Evolutionary conservation across 1,140 invertebrate species (phyloP).

Genomic region (Ceratina calcarata): DNA sequence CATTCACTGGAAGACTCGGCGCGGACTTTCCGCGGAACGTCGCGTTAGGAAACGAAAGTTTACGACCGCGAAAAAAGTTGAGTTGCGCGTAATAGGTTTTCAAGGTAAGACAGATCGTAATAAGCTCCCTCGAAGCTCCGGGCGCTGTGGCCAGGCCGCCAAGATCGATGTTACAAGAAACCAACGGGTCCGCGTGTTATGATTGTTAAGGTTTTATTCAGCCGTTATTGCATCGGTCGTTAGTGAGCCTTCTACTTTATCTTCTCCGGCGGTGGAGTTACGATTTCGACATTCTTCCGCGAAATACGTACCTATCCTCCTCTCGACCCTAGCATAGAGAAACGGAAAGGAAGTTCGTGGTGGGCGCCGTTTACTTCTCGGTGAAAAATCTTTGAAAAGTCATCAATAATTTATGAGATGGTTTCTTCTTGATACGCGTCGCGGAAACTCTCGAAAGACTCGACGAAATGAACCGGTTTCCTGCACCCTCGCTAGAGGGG

Average conservation of each 20-base stretch:
- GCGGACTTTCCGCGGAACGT: constrained; percentile 32
- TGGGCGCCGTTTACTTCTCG: not conserved
- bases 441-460: constrained; percentile 14
- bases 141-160: constrained; percentile 42
- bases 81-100: constrained; percentile 55
- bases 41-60: constrained; percentile 53
- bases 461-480: constrained; percentile 21
- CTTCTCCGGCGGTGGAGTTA: not conserved
- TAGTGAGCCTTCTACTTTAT: constrained; percentile 22
- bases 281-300: constrained; percentile 21
- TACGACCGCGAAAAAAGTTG: constrained; percentile 57
- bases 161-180: constrained; percentile 65
- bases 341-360: not conserved
- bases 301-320: not conserved
- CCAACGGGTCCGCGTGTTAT: constrained; percentile 34
- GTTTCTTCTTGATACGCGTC: not conserved
- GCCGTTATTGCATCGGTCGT: constrained; percentile 53
- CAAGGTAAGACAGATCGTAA: constrained; percentile 64
- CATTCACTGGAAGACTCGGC: constrained; percentile 15
- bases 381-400: constrained; percentile 24
- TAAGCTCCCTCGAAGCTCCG: constrained; percentile 56
- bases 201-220: constrained; percentile 59
- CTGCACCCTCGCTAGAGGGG: not conserved
- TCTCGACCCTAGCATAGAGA: not conserved
- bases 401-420: constrained; percentile 44